Percentiles rank a stretch among this genome's conserved stretches.
These are phyloP conservation scores for Poecilia picta DNA, from an alignment of 2,797 vertebrate species.

Conservation along the genomic window DNA sequence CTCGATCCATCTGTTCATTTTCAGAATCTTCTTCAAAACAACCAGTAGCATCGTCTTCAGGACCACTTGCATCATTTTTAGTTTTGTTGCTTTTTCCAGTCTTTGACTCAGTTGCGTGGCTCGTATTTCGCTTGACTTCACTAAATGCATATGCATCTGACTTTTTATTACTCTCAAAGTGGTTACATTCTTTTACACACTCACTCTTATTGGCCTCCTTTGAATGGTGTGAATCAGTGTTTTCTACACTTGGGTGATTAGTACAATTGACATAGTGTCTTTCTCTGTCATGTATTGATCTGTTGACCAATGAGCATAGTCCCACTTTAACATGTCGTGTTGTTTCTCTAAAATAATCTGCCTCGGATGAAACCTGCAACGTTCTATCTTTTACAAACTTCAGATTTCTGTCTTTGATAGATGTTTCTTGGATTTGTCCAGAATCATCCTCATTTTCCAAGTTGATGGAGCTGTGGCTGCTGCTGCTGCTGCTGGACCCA, in stretches of 20 bases:
- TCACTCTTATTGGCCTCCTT: conserved; percentile 3
- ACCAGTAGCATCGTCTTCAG: neutral
- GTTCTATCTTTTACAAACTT: conserved; percentile 11
- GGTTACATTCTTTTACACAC: conserved; percentile 6
- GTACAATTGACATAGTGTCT: conserved; percentile 6
- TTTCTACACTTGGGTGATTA: conserved; percentile 7
- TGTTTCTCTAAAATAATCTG: conserved; percentile 12
- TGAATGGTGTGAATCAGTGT: neutral
- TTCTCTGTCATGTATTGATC: conserved; percentile 7
- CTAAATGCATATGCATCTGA: conserved; percentile 29
- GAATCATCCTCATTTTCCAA: conserved; percentile 58
- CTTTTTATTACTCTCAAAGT: conserved; percentile 24
- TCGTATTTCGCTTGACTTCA: conserved; percentile 12
- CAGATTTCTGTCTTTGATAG: conserved; percentile 7
- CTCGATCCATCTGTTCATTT: conserved; percentile 18
- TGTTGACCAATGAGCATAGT: conserved; percentile 16
- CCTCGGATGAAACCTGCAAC: conserved; percentile 16
- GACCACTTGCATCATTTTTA: conserved; percentile 8
- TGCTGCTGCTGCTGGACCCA: conserved; percentile 68
- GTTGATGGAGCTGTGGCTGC: conserved; percentile 72
- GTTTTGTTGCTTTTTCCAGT: conserved; percentile 7
- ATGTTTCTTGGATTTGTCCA: neutral
- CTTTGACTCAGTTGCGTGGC: conserved; percentile 5
- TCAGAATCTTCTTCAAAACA: conserved; percentile 17
- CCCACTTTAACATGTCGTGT: conserved; percentile 14